phyloP scores from a whole-genome alignment of 2,888 invertebrate species.

The Epistrophe eligans region DNA sequence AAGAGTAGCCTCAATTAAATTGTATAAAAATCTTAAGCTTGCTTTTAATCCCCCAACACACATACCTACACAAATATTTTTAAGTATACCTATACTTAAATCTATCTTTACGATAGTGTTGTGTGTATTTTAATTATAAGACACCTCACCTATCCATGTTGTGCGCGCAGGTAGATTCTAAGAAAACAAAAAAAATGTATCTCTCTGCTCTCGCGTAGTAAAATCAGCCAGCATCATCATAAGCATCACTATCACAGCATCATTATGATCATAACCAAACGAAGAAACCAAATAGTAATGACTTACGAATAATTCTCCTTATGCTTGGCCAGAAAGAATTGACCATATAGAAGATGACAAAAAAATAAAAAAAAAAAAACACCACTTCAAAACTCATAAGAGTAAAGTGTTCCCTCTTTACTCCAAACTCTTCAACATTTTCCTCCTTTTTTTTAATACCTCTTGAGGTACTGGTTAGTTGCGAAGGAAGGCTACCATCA shows the following conservation, averaged over 20 bases:
- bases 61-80: neutral
- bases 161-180: constrained; percentile 62
- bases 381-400: constrained; percentile 49
- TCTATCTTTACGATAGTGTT: neutral
- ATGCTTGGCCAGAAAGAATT: constrained; percentile 52
- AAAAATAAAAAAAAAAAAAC: constrained; percentile 10
- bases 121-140: constrained; percentile 53
- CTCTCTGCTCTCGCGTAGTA: constrained; percentile 53
- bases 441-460: constrained; percentile 35
- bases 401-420: constrained; percentile 40
- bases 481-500: constrained; percentile 9
- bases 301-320: constrained; percentile 45
- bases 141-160: constrained; percentile 36
- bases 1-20: constrained; percentile 43
- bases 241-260: constrained; percentile 49
- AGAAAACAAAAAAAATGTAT: constrained; percentile 18
- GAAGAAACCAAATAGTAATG: constrained; percentile 21
- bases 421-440: constrained; percentile 27
- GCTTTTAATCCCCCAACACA: constrained; percentile 52
- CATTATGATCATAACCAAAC: constrained; percentile 29
- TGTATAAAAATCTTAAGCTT: constrained; percentile 53
- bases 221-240: constrained; percentile 51
- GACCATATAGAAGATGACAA: constrained; percentile 34
- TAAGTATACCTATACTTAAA: constrained; percentile 2
- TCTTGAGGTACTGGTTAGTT: constrained; percentile 29